Percentiles rank a stretch among this genome's conserved stretches.
These are phyloP conservation scores for Balaenoptera acutorostrata DNA, from an alignment of 2,113 vertebrate genomes.

Conservation along the genomic window DNA sequence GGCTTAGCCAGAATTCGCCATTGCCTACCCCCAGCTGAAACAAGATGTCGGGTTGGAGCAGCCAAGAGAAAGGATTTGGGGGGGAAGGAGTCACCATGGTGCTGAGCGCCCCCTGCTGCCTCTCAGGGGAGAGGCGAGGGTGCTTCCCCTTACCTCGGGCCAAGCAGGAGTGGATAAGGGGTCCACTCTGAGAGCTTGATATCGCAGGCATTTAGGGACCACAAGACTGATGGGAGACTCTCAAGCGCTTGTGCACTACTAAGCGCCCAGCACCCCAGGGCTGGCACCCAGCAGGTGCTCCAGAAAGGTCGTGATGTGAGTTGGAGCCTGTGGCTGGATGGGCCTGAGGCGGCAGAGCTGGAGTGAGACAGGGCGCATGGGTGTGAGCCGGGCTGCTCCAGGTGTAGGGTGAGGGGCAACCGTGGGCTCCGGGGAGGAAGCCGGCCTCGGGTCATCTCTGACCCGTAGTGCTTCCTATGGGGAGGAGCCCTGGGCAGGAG, in stretches of 20 bases:
- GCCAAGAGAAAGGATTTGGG: not conserved
- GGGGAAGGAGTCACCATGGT: not conserved
- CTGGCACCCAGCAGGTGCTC: not conserved
- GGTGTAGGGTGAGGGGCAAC: not conserved
- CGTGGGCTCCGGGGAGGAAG: not conserved
- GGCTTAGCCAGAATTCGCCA: not conserved
- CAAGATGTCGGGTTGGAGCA: not conserved
- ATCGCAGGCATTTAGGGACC: not conserved
- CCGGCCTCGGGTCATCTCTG: not conserved
- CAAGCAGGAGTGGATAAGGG: not conserved
- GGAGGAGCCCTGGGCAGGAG: not conserved
- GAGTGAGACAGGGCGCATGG: rapidly evolving
- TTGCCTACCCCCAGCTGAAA: too few species aligned
- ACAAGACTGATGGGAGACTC: not conserved
- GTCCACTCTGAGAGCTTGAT: not conserved
- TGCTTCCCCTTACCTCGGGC: not conserved
- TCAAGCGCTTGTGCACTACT: not conserved
- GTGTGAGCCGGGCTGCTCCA: not conserved
- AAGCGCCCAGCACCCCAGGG: not conserved
- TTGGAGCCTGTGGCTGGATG: not conserved
- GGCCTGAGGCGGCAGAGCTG: too few species aligned
- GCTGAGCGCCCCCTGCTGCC: not conserved
- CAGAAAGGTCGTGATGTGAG: not conserved
- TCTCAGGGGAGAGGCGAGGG: not conserved
- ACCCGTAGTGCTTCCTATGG: not conserved